A percentile compares a stretch with the other conserved stretches of the same genome.
Conservation (phyloP, 2,113 vertebrate genomes). For the Onychostruthus taczanowskii region DNA sequence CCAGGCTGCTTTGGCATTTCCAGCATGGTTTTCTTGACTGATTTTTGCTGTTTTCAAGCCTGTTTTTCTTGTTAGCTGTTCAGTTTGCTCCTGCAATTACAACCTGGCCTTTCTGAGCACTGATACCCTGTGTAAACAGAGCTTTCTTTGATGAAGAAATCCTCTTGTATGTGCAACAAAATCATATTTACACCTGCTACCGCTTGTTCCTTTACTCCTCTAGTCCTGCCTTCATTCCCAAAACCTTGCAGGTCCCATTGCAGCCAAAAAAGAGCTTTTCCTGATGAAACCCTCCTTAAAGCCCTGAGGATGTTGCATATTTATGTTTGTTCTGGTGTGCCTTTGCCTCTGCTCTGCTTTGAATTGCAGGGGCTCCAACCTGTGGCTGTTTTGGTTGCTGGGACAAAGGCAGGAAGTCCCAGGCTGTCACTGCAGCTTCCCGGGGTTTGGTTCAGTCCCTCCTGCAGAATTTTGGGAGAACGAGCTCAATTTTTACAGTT, state of each 20-base stretch:
- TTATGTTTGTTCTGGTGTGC: background rate
- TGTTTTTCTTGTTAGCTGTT: background rate
- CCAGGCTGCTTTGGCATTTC: background rate
- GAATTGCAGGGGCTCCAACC: background rate
- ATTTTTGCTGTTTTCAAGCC: background rate
- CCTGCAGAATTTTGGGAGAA: background rate
- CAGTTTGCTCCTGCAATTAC: rapidly evolving
- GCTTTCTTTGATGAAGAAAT: background rate
- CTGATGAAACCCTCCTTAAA: background rate
- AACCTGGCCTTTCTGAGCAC: background rate
- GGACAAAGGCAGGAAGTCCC: background rate
- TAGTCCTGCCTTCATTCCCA: background rate
- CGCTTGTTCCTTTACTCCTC: background rate
- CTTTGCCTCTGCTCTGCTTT: background rate
- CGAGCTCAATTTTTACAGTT: background rate
- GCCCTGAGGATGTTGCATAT: background rate
- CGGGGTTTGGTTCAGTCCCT: background rate
- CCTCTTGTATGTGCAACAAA: background rate
- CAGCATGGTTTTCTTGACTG: background rate
- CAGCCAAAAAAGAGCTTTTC: background rate
- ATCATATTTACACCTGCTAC: background rate
- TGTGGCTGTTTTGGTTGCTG: background rate
- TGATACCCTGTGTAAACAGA: background rate
- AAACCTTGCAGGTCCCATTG: rapidly evolving
- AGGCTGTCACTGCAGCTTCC: background rate